Percentiles rank a stretch among this genome's conserved stretches.
These are phyloP conservation scores for Lasioglossum marginatum DNA, from an alignment of 2,888 invertebrate species.

Conservation along the genomic window DNA sequence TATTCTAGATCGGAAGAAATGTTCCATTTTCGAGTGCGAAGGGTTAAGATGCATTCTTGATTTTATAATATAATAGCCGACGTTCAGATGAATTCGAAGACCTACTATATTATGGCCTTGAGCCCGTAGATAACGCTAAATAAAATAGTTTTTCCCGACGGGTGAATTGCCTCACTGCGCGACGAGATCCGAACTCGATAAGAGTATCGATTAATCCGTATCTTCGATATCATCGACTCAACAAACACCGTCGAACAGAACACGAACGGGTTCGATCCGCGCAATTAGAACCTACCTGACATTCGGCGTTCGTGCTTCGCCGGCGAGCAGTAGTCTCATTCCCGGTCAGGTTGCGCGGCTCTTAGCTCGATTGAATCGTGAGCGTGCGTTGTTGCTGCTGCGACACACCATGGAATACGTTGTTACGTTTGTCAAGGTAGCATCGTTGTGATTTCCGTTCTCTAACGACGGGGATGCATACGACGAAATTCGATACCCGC, in stretches of 20 bases:
- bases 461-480: background rate
- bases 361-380: background rate
- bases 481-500: slow-evolving; percentile 13
- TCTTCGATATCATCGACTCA: background rate
- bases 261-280: background rate
- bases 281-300: slow-evolving; percentile 41
- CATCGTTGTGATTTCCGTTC: background rate
- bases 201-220: background rate
- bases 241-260: background rate
- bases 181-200: background rate
- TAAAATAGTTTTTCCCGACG: no score
- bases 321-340: slow-evolving; percentile 29
- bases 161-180: no score
- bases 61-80: no score
- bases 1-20: no score
- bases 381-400: background rate
- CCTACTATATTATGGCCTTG: no score
- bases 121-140: no score
- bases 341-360: background rate
- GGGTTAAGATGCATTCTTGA: no score
- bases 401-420: background rate
- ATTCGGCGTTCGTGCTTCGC: slow-evolving; percentile 49
- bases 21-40: no score
- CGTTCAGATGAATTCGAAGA: no score
- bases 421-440: background rate